These are phyloP conservation scores for Diploscapter pachys DNA, from an alignment of 1,140 invertebrate species.

Conservation along the genomic window DNA sequence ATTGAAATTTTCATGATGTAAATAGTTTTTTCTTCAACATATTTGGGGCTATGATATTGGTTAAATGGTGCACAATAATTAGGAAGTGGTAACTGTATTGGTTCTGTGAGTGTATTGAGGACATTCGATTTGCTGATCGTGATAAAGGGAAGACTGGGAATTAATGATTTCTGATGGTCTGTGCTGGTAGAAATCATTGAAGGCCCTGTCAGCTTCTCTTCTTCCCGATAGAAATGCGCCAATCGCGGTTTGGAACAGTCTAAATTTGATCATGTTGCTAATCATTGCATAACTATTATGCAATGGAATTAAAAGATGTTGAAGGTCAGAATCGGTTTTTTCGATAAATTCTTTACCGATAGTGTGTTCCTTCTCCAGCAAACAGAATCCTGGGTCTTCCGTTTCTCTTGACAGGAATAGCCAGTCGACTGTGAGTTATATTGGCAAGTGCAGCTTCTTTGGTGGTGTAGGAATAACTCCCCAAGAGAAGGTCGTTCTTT, in stretches of 20 bases:
- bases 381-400: constrained; percentile 26
- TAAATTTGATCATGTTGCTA: constrained; percentile 3
- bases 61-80: no score
- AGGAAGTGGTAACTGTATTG: no score
- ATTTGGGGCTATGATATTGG: no score
- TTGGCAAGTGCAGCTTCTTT: constrained; percentile 23
- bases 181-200: constrained; percentile 7
- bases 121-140: no score
- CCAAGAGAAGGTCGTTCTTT: constrained; percentile 39
- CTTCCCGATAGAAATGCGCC: constrained; percentile 32
- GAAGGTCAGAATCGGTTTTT: neutral
- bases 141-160: no score
- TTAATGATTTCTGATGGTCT: neutral
- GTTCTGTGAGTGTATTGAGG: no score
- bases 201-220: constrained; percentile 27
- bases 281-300: neutral
- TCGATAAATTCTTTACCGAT: constrained; percentile 15
- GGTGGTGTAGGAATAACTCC: constrained; percentile 37
- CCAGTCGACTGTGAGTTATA: constrained; percentile 27
- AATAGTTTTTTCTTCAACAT: no score
- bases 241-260: constrained; percentile 36
- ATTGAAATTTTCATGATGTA: no score
- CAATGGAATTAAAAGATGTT: neutral
- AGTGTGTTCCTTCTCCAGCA: constrained; percentile 35
- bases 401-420: constrained; percentile 29